These are phyloP conservation scores for Panurus biarmicus DNA, from an alignment of 2,113 vertebrate species.

Conservation along the genomic window DNA sequence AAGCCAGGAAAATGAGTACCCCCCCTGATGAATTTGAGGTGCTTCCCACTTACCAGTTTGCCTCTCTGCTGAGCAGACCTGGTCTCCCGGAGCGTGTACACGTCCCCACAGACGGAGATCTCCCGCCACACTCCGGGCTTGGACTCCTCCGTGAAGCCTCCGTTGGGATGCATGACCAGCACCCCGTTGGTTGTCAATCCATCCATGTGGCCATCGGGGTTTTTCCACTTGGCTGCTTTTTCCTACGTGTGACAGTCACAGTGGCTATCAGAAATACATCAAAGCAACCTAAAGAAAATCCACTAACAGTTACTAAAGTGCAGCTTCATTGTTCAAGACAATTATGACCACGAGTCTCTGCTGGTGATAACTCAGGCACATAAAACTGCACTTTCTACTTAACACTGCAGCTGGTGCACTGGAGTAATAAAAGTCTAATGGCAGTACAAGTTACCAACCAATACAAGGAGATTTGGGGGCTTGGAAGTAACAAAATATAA, in stretches of 20 bases:
- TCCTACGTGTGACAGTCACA: slow-evolving; percentile 73
- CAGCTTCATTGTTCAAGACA: not conserved
- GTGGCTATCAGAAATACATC: not conserved
- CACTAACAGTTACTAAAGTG: not conserved
- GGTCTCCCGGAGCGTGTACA: slow-evolving; percentile 94
- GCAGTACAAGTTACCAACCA: not conserved
- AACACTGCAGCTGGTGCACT: not conserved
- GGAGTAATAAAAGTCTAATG: not conserved
- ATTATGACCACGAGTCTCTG: not conserved
- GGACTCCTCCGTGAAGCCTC: slow-evolving; percentile 94
- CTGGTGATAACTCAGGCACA: not conserved
- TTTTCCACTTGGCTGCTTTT: slow-evolving; percentile 99
- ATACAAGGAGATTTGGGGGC: not conserved
- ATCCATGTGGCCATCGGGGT: slow-evolving; percentile 97
- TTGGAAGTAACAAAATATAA: not conserved
- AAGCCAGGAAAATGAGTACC: not conserved
- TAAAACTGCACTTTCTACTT: not conserved
- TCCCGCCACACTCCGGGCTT: slow-evolving; percentile 94
- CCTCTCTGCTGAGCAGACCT: slow-evolving; percentile 93
- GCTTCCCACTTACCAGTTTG: slow-evolving; percentile 82
- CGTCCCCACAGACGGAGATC: slow-evolving; percentile 96
- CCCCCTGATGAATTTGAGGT: not conserved
- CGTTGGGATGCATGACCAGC: slow-evolving; percentile 94
- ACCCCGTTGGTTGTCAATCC: slow-evolving; percentile 96
- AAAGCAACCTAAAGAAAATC: not conserved